Conservation (phyloP, 2,888 invertebrate species). For the Rhaphigaster nebulosa region DNA sequence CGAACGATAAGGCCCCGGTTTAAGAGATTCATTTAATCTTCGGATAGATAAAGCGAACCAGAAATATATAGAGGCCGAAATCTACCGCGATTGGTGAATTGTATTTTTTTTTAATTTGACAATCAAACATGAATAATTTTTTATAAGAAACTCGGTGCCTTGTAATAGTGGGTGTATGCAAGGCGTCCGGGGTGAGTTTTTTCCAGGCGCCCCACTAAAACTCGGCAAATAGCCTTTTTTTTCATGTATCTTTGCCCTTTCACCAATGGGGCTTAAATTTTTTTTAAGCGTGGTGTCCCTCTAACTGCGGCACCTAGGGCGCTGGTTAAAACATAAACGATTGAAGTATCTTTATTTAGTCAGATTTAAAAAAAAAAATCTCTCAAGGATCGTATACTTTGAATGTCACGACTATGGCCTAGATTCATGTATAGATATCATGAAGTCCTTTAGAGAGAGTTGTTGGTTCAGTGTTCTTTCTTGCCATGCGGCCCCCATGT, state of each 20-base stretch:
- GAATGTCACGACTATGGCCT: background rate
- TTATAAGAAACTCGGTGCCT: background rate
- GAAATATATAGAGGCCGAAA: background rate
- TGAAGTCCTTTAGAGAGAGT: background rate
- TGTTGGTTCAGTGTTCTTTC: background rate
- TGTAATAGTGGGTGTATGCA: no score
- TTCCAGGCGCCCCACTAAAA: no score
- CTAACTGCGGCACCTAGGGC: no score
- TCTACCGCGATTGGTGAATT: background rate
- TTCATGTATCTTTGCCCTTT: no score
- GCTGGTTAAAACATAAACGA: no score
- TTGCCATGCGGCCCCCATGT: background rate
- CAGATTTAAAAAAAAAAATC: no score
- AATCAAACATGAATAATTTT: background rate
- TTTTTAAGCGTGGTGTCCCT: no score
- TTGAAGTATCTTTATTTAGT: no score
- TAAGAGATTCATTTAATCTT: slow-evolving; percentile 11
- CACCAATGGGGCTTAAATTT: no score
- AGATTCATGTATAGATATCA: background rate
- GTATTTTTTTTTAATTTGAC: background rate
- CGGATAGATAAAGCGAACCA: background rate
- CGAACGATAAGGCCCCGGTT: slow-evolving; percentile 1
- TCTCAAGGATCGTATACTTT: background rate
- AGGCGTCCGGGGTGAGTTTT: no score
- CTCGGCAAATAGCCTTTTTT: no score